These are phyloP conservation scores for Ciconia nigra DNA, from an alignment of 2,797 vertebrate species.

Conservation along the genomic window DNA sequence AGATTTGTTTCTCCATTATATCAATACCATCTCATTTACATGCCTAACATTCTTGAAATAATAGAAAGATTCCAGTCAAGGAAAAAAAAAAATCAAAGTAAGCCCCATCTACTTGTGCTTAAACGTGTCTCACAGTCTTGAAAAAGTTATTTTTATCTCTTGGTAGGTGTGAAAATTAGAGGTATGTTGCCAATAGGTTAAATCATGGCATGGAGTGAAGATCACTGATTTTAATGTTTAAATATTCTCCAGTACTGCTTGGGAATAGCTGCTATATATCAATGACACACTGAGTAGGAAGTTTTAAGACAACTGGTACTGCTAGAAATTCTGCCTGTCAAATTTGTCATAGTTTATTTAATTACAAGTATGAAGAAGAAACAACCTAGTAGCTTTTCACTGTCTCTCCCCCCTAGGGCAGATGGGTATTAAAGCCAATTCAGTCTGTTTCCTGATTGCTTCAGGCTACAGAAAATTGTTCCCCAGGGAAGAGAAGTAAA, in stretches of 20 bases:
- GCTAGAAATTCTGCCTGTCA: constrained; percentile 61
- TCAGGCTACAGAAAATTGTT: constrained; percentile 77
- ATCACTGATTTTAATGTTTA: neutral
- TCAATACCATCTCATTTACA: neutral
- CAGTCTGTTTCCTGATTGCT: constrained; percentile 79
- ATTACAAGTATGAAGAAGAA: constrained; percentile 76
- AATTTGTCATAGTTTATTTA: constrained; percentile 74
- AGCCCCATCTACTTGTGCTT: neutral
- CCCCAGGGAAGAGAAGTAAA: constrained; percentile 78
- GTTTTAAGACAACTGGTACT: constrained; percentile 42
- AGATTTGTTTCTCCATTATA: neutral
- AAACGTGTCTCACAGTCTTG: neutral
- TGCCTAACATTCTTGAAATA: neutral
- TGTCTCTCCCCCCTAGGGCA: constrained; percentile 64
- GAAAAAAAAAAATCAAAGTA: neutral
- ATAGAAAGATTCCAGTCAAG: neutral
- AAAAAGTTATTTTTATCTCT: neutral
- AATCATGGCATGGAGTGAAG: neutral
- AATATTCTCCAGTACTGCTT: neutral
- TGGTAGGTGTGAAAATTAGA: constrained; percentile 26
- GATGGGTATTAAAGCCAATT: constrained; percentile 73
- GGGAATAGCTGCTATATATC: neutral
- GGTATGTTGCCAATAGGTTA: neutral
- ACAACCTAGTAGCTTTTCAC: constrained; percentile 67
- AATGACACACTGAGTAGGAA: constrained; percentile 6